Conservation (phyloP, 2,113 vertebrate species). For the Corythoichthys haematopterus region DNA sequence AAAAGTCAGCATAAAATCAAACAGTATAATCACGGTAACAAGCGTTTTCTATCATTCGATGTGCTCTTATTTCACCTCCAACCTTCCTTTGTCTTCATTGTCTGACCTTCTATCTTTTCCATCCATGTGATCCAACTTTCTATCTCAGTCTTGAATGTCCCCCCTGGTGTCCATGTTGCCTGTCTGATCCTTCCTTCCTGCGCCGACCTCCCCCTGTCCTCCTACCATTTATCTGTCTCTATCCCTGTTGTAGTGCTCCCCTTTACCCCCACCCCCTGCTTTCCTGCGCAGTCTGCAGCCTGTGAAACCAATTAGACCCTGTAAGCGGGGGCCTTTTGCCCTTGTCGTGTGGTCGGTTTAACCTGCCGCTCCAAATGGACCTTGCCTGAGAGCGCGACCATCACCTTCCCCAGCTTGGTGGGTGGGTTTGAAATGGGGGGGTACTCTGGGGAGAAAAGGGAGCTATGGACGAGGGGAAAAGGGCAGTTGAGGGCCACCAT, state of each 20-base stretch:
- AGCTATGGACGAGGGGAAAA: not conserved
- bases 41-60: conserved; percentile 17
- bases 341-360: conserved; percentile 62
- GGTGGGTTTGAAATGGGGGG: conserved; percentile 53
- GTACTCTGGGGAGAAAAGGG: conserved; percentile 8
- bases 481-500: conserved; percentile 42
- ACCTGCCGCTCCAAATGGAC: conserved; percentile 58
- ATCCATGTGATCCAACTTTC: conserved; percentile 27
- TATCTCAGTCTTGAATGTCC: conserved; percentile 16
- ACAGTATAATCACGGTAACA: conserved; percentile 54
- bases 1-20: conserved; percentile 58
- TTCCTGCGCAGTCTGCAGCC: conserved; percentile 58
- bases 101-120: conserved; percentile 26
- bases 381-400: conserved; percentile 45
- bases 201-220: conserved; percentile 14
- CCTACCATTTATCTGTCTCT: conserved; percentile 40
- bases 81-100: conserved; percentile 13
- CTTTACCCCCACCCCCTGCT: conserved; percentile 14
- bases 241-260: conserved; percentile 23
- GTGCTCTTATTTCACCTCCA: conserved; percentile 21
- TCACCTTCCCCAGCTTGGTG: conserved; percentile 49
- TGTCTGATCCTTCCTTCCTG: conserved; percentile 19
- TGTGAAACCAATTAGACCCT: conserved; percentile 72
- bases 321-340: conserved; percentile 52
- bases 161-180: conserved; percentile 2